Evolutionary conservation across 2,888 invertebrate species (phyloP), one percentile per base, ranked within the genome.

Genomic region (Schizotus pectinicornis): DNA sequence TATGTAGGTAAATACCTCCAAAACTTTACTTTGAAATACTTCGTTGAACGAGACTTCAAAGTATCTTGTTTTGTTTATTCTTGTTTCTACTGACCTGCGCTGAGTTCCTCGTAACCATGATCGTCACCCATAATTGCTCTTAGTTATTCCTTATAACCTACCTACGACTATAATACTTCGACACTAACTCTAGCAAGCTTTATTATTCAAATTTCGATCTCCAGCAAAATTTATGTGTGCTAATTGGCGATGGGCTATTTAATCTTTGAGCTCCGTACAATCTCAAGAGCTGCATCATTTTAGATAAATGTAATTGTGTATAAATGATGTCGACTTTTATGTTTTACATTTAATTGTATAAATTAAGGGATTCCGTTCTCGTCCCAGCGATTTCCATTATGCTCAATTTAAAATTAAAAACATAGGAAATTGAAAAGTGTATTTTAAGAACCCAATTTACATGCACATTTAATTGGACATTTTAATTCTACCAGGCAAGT

Each of bases 381-480:
- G 39, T 51, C 46, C 43, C 41, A 42, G 52, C 52, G 52, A 57
- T 51, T 57, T 57, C 52, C 57, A 52, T 57, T 57, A 57, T 60
- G 59, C 64, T 61, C 63, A 61, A 68, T 69, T 67, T 63, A 58
- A 71, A 71, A 68, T 69, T 66, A 67, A 67, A 71, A 71, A 67
- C 60, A 63, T 58, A 58, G 61, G 63, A 59, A 63, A 67, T 68
- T 64, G 65, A 63, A 67, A 61, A 64, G 65, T 62, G 63, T 68
- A 64, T 68, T 72, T 68, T 62, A 67, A 70, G 68, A 65, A 69
- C 68, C 69, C 68, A 69, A 70, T 70, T 70, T 71, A 66, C 67
- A 70, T 70, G 68, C 69, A 63, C 68, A 68, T 66, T 70, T 71
- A 72, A 72, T 72, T 72, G 71, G 72, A 71, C 68, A 70, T 70